phyloP scores from a whole-genome alignment of 30 jellyfish, hydroid and myxozoan genomes.

The Mastigias papua region DNA sequence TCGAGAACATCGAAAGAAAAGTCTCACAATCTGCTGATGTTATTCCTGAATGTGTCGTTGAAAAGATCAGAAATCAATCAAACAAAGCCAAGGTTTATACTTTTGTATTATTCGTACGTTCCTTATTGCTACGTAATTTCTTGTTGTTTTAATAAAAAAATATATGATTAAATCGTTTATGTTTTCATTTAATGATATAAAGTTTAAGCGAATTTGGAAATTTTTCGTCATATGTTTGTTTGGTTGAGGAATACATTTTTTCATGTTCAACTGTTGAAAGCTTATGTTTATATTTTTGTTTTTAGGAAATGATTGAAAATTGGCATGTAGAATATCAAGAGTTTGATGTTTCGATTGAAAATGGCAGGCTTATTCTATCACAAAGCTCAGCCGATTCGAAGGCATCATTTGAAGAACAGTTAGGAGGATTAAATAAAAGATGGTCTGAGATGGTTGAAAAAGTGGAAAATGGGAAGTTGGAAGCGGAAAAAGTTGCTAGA shows the following conservation, averaged over 20 bases:
- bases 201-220: too few species aligned
- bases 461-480: conserved; percentile 66
- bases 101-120: too few species aligned
- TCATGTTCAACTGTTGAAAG: too few species aligned
- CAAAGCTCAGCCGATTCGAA: conserved; percentile 23
- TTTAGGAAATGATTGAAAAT: conserved; percentile 61
- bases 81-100: conserved; percentile 90
- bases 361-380: conserved; percentile 67
- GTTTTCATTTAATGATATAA: too few species aligned
- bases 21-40: conserved; percentile 57
- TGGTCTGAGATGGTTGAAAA: conserved; percentile 75
- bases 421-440: conserved; percentile 60
- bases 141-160: too few species aligned
- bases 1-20: conserved; percentile 74
- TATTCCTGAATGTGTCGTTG: conserved; percentile 78
- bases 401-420: conserved; percentile 78
- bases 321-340: conserved; percentile 70
- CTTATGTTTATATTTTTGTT: too few species aligned
- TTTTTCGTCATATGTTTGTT: too few species aligned
- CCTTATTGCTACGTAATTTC: too few species aligned
- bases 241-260: too few species aligned
- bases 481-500: conserved; percentile 75
- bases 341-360: conserved; percentile 62
- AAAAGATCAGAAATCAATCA: conserved; percentile 68
- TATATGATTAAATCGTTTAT: too few species aligned